Conservation (phyloP, 2,113 vertebrate genomes). For the Elgaria multicarinata region DNA sequence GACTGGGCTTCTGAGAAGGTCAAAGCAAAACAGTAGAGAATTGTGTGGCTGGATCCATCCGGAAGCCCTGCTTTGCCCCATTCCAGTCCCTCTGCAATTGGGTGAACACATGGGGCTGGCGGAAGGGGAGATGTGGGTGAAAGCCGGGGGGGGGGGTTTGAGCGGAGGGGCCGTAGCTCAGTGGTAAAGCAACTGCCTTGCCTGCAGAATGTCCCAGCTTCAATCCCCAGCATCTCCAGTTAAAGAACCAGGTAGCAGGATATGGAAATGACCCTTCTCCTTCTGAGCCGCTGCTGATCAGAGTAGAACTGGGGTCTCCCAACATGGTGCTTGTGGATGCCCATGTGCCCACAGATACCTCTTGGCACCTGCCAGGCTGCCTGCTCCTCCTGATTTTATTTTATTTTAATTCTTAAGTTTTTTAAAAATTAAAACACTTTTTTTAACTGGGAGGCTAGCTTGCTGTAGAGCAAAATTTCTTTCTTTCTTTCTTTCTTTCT, state of each 20-base stretch:
- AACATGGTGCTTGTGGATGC: too few relatives aligned
- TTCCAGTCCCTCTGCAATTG: neutral
- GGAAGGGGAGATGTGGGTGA: neutral
- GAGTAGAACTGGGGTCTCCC: too few relatives aligned
- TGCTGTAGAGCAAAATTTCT: too few relatives aligned
- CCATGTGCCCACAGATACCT: too few relatives aligned
- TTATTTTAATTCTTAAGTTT: too few relatives aligned
- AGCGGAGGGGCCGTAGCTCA: too few relatives aligned
- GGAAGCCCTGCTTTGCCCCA: neutral
- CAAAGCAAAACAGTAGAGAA: too few relatives aligned
- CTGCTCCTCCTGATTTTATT: too few relatives aligned
- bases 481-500: too few relatives aligned
- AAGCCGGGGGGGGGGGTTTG: neutral
- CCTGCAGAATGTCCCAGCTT: neutral
- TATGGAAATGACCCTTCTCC: neutral
- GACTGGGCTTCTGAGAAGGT: neutral
- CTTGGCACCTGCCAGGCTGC: too few relatives aligned
- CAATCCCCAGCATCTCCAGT: neutral
- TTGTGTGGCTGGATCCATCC: neutral
- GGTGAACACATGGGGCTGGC: neutral
- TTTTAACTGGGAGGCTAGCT: too few relatives aligned
- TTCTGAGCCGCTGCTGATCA: neutral
- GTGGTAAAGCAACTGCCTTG: neutral
- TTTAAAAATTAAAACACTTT: too few relatives aligned
- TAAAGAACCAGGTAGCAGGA: neutral